phyloP scores from a whole-genome alignment of 2,113 vertebrate genomes.

The Amblyornis subalaris region DNA sequence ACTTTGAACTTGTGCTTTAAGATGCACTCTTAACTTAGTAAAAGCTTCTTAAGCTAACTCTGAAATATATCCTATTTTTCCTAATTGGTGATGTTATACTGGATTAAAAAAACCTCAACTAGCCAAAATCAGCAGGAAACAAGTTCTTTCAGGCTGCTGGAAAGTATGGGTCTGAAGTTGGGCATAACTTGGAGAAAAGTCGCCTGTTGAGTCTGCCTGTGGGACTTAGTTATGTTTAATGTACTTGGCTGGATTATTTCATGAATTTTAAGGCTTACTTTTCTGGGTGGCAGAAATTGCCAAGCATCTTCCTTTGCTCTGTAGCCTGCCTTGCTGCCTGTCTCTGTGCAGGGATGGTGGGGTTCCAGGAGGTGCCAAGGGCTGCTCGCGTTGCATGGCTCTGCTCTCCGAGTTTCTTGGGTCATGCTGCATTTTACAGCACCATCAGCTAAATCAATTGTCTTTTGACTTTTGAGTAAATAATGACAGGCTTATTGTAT shows the following conservation, averaged over 20 bases:
- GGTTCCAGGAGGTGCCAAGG: not conserved
- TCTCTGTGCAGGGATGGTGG: not conserved
- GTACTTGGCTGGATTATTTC: not conserved
- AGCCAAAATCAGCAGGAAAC: not conserved
- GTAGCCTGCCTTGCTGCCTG: not conserved
- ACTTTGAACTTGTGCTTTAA: not conserved
- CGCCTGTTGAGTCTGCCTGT: not conserved
- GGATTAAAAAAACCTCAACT: not conserved
- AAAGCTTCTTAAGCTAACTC: not conserved
- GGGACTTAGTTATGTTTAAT: not conserved
- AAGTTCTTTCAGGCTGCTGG: not conserved
- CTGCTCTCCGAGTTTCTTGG: not conserved
- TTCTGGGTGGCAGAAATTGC: not conserved
- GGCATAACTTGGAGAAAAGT: not conserved
- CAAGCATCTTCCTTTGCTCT: not conserved
- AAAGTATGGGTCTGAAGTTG: not conserved
- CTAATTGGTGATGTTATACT: not conserved
- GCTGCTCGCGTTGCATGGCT: not conserved
- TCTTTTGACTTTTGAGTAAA: not conserved
- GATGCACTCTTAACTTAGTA: not conserved
- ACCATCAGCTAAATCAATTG: slow-evolving; percentile 1
- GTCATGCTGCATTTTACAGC: not conserved
- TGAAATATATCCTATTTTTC: not conserved
- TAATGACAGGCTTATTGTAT: not conserved
- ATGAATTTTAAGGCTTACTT: not conserved